Evolutionary conservation across 2,888 invertebrate genomes (phyloP).

Genomic region (Vanessa cardui): DNA sequence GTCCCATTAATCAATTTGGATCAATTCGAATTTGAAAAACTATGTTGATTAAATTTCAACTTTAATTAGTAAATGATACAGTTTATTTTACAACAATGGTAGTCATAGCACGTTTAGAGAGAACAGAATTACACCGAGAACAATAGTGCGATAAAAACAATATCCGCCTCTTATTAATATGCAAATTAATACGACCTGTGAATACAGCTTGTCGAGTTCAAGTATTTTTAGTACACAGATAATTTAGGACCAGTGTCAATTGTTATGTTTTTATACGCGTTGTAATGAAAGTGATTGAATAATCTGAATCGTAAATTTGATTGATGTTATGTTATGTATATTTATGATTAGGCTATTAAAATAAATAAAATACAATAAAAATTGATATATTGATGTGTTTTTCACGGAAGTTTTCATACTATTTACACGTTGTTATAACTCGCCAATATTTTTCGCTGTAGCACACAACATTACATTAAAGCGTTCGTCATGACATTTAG

Average conservation of each 20-base stretch:
- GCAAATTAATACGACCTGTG: conserved; percentile 38
- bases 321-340: too few species aligned
- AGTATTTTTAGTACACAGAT: conserved; percentile 26
- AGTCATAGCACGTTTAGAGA: conserved; percentile 14
- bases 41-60: conserved; percentile 11
- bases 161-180: conserved; percentile 45
- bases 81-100: conserved; percentile 16
- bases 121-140: conserved; percentile 35
- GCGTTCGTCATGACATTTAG: too few species aligned
- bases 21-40: conserved; percentile 16
- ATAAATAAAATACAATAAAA: too few species aligned
- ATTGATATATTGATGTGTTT: too few species aligned
- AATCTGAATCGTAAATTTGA: too few species aligned
- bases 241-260: conserved; percentile 26
- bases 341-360: too few species aligned
- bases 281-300: not conserved
- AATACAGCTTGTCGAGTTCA: conserved; percentile 20
- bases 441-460: too few species aligned
- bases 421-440: too few species aligned
- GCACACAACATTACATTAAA: too few species aligned
- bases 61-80: conserved; percentile 16
- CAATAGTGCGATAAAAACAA: conserved; percentile 47
- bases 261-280: not conserved
- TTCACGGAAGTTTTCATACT: too few species aligned
- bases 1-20: conserved; percentile 34